phyloP scores from a whole-genome alignment of 2,888 invertebrate genomes.

The Nineta flava region DNA sequence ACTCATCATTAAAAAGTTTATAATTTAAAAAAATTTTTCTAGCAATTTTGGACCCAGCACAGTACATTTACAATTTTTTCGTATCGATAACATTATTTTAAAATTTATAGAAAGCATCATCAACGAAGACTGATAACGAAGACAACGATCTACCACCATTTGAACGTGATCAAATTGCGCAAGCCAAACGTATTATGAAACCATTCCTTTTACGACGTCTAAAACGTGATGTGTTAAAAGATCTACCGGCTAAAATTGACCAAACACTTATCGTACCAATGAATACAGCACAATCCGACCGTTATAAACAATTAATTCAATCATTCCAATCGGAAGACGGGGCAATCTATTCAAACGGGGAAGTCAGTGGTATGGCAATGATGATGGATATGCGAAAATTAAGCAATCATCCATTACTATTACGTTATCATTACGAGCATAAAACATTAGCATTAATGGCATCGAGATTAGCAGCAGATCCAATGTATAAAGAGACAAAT shows the following conservation, averaged over 20 bases:
- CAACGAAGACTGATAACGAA: conserved; percentile 32
- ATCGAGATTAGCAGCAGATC: conserved; percentile 44
- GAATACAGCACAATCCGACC: conserved; percentile 50
- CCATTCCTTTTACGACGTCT: conserved; percentile 84
- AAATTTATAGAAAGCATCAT: conserved; percentile 29
- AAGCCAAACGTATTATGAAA: conserved; percentile 91
- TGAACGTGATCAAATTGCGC: conserved; percentile 76
- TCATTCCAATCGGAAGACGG: conserved; percentile 47
- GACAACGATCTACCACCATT: conserved; percentile 57
- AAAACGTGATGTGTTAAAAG: conserved; percentile 71
- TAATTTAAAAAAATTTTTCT: too few relatives aligned
- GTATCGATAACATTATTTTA: conserved; percentile 4
- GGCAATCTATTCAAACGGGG: conserved; percentile 35
- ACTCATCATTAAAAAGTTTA: too few relatives aligned
- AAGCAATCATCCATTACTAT: conserved; percentile 83
- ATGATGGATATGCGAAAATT: conserved; percentile 89
- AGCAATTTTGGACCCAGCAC: too few relatives aligned
- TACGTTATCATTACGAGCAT: conserved; percentile 58
- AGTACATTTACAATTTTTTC: too few relatives aligned
- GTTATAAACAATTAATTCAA: conserved; percentile 60
- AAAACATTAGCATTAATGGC: conserved; percentile 49
- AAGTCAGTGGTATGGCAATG: conserved; percentile 55
- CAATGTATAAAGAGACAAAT: conserved; percentile 58
- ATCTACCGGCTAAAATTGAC: conserved; percentile 72
- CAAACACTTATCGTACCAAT: conserved; percentile 49